A percentile compares a stretch with the other conserved stretches of the same genome.
Conservation (phyloP, 2,888 invertebrate genomes). For the Hyalella azteca region DNA sequence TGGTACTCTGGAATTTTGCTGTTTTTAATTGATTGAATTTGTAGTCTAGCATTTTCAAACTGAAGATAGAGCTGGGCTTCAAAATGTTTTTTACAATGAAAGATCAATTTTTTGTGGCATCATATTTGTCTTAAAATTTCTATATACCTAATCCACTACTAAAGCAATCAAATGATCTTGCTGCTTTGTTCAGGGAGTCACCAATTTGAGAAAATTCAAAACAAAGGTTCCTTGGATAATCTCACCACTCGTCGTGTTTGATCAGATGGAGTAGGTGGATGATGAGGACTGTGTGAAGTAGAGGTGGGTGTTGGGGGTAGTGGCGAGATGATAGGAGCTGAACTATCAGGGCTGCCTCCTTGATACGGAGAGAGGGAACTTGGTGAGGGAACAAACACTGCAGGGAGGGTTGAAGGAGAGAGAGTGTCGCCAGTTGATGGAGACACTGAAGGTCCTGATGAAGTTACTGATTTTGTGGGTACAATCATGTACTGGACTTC, state of each 20-base stretch:
- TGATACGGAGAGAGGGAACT: not conserved
- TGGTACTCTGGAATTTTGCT: too few species aligned
- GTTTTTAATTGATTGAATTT: too few species aligned
- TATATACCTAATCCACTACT: too few species aligned
- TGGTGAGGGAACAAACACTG: not conserved
- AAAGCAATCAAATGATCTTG: too few species aligned
- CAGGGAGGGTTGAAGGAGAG: not conserved
- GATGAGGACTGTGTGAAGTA: not conserved
- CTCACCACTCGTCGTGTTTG: not conserved
- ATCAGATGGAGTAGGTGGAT: not conserved
- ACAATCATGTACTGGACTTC: constrained; percentile 39
- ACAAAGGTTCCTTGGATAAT: not conserved
- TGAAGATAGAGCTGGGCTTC: too few species aligned
- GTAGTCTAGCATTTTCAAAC: too few species aligned
- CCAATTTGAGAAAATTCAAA: too few species aligned
- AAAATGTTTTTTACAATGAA: too few species aligned
- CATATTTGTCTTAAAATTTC: too few species aligned
- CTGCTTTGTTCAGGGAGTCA: too few species aligned
- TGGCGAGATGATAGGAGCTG: not conserved
- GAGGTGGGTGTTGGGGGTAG: constrained; percentile 16
- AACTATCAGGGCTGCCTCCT: not conserved
- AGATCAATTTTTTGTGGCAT: too few species aligned
- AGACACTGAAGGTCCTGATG: not conserved
- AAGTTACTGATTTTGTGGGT: not conserved
- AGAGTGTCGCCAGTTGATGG: not conserved